These are phyloP conservation scores for Reticulitermes lucifugus DNA, from an alignment of 2,888 invertebrate species.

Conservation along the genomic window DNA sequence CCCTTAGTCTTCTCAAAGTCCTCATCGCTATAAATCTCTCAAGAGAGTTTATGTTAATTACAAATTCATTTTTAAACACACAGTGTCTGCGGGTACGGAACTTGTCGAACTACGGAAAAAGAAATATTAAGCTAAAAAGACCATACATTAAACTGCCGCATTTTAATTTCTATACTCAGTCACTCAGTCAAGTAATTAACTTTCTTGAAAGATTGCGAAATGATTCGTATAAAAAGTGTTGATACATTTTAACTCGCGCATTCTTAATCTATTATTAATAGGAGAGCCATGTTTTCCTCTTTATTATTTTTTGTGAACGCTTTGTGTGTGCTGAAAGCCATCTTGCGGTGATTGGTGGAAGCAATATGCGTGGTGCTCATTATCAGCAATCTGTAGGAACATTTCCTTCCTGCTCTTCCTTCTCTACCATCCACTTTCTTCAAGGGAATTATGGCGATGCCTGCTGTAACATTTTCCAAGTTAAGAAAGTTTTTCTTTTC, in stretches of 20 bases:
- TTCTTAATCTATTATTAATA: slow-evolving; percentile 37
- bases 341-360: slow-evolving; percentile 47
- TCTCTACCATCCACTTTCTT: slow-evolving; percentile 37
- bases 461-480: slow-evolving; percentile 49
- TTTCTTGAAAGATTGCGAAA: slow-evolving; percentile 25
- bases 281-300: slow-evolving; percentile 16
- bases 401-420: slow-evolving; percentile 37
- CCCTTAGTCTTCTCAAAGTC: too few relatives aligned
- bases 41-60: too few relatives aligned
- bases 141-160: background rate
- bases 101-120: too few relatives aligned
- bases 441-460: slow-evolving; percentile 45
- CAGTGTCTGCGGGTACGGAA: too few relatives aligned
- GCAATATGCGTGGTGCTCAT: slow-evolving; percentile 49
- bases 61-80: too few relatives aligned
- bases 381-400: slow-evolving; percentile 47
- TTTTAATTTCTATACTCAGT: slow-evolving; percentile 9
- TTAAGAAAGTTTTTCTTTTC: slow-evolving; percentile 53
- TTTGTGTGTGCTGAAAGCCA: slow-evolving; percentile 24
- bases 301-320: slow-evolving; percentile 17
- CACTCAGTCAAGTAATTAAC: slow-evolving; percentile 29
- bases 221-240: slow-evolving; percentile 22
- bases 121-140: background rate
- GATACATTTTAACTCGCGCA: background rate
- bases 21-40: too few relatives aligned